Evolutionary conservation across 1,140 invertebrate genomes (phyloP).

Genomic region (Cyclargus thomasi): DNA sequence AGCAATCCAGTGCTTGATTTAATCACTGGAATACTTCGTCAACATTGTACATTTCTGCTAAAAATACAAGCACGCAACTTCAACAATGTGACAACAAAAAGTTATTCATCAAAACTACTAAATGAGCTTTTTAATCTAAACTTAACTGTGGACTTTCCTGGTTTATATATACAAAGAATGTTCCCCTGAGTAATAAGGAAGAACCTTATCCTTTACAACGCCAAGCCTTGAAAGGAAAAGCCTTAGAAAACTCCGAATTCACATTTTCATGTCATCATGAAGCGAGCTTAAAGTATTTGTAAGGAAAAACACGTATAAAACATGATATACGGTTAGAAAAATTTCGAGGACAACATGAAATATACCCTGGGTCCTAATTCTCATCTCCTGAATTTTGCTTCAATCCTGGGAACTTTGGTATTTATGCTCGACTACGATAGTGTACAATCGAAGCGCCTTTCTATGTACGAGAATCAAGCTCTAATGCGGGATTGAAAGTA

Average conservation of each 20-base stretch:
- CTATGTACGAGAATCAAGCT: conserved; percentile 2
- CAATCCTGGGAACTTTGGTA: too few relatives aligned
- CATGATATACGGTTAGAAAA: conserved; percentile 8
- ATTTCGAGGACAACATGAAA: conserved; percentile 5
- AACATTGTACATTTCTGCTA: too few relatives aligned
- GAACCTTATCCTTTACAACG: not conserved
- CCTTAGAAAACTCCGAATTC: conserved; percentile 2
- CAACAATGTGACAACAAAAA: too few relatives aligned
- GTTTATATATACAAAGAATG: not conserved
- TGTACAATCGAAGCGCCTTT: too few relatives aligned
- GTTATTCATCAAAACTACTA: too few relatives aligned
- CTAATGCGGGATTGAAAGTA: conserved; percentile 36
- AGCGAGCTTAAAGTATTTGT: not conserved
- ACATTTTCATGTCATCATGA: conserved; percentile 1
- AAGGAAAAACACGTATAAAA: conserved; percentile 10
- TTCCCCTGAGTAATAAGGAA: not conserved
- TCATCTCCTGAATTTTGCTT: too few relatives aligned
- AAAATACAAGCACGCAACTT: too few relatives aligned
- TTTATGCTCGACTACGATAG: too few relatives aligned
- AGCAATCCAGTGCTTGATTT: too few relatives aligned
- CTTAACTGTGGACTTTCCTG: too few relatives aligned
- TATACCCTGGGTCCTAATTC: conserved; percentile 24
- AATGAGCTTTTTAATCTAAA: too few relatives aligned
- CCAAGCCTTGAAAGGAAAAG: not conserved
- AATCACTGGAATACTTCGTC: too few relatives aligned